phyloP scores from a whole-genome alignment of 2,888 invertebrate genomes.

The Heliconius sara region DNA sequence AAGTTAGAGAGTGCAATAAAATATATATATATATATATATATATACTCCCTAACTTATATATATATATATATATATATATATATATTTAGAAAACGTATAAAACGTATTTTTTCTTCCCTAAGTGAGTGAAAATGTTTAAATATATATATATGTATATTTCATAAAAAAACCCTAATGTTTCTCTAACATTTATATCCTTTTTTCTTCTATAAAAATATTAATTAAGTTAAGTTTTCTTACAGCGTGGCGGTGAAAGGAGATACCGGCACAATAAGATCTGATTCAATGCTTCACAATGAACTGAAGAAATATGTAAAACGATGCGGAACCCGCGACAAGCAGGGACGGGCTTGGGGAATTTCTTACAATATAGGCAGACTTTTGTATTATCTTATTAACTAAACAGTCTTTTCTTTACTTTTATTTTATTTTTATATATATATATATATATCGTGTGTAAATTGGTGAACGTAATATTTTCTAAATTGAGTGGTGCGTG shows the following conservation, averaged over 20 bases:
- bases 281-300: slow-evolving; percentile 65
- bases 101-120: too few relatives aligned
- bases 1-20: too few relatives aligned
- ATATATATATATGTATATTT: too few relatives aligned
- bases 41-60: too few relatives aligned
- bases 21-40: too few relatives aligned
- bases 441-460: not conserved
- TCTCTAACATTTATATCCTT: not conserved
- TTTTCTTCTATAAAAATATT: not conserved
- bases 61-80: too few relatives aligned
- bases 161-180: too few relatives aligned
- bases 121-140: too few relatives aligned
- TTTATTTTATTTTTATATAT: not conserved
- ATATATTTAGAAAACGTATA: too few relatives aligned
- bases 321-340: slow-evolving; percentile 61
- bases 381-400: not conserved
- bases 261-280: slow-evolving; percentile 49
- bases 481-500: not conserved
- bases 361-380: too few relatives aligned
- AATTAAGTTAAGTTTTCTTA: slow-evolving; percentile 17
- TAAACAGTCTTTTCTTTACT: not conserved
- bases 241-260: slow-evolving; percentile 21
- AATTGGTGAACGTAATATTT: too few relatives aligned
- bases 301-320: slow-evolving; percentile 80
- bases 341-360: slow-evolving; percentile 58